Evolutionary conservation across 2,888 invertebrate species (phyloP), one percentile per base, ranked within the genome.

Genomic region (Andrena fulva): DNA sequence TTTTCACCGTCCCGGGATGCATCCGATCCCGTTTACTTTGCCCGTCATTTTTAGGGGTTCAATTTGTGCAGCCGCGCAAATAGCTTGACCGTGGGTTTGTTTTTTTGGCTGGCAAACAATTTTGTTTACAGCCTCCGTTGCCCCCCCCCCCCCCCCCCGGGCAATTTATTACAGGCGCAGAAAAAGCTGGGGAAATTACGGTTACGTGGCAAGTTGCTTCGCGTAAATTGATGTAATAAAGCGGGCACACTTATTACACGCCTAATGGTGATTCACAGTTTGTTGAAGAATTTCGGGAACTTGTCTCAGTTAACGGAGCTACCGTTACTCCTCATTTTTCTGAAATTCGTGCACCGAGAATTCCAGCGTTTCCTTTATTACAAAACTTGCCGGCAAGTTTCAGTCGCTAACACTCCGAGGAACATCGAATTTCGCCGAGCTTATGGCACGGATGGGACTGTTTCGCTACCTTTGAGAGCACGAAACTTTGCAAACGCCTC

Each of bases 271-370:
- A 70, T 70, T 60, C 59, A 71, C 60, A 62, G 60, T 60, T 62
- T 48, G 48, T 71, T 71, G 29, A 60, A 62, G 10, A 62, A 20
- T 62, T 33, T 62, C 33, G 62, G 33, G 33, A 35, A 62, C 20
- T 62, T 35, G 33, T 33, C 62, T 20, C 62, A 10, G 33, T 62
- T 62, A 62, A 62, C 33, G 10, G 3, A 12, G 63, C 8, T 31
- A 42, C 42, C 68, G 60, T 74, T 63, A 70, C 35, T 77, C 71
- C 71, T 77, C 63, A 64, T 77, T 77, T 52, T 12, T 10, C 24
- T 33, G n/a, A 62, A 71, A 77, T 64, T 77, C 56, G n/a, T 33
- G 48, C 8, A 16, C 10, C 16, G 24, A 8, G 48, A 54, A n/a
- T 8, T 8, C 24, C 33, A 31, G 27, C 59, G 59, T 60, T 35